A percentile compares a stretch with the other conserved stretches of the same genome.
Evolutionary conservation across 2,113 vertebrate species (phyloP).

Genomic region (Mirounga angustirostris): DNA sequence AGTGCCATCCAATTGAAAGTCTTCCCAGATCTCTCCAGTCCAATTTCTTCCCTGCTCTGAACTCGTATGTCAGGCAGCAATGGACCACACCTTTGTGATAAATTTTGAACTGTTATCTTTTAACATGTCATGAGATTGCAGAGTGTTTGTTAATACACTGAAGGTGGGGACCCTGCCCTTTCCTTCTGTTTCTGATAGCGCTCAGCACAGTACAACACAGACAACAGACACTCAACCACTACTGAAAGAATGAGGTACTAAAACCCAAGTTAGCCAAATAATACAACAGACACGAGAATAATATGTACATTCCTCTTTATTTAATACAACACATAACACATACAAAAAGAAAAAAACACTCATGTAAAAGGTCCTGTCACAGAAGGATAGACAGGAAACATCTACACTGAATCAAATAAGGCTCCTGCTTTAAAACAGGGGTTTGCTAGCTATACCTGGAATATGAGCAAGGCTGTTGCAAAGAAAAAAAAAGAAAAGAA

Average conservation of each 20-base stretch:
- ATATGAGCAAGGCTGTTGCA: constrained; percentile 86
- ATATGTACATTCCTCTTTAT: constrained; percentile 92
- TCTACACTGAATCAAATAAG: constrained; percentile 84
- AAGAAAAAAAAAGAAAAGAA: not conserved
- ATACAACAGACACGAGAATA: constrained; percentile 11
- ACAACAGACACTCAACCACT: not conserved
- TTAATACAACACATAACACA: constrained; percentile 89
- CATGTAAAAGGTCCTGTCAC: constrained; percentile 87
- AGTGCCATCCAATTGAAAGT: not conserved
- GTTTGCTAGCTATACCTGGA: constrained; percentile 80
- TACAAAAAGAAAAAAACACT: constrained; percentile 87
- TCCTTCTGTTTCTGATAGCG: not conserved
- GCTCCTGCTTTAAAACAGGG: constrained; percentile 87
- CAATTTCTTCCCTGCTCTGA: not conserved
- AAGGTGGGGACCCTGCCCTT: not conserved
- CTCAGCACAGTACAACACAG: not conserved
- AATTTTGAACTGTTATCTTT: not conserved
- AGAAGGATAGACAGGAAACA: constrained; percentile 84
- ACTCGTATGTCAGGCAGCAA: not conserved
- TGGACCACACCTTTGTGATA: not conserved
- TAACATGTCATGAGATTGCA: not conserved
- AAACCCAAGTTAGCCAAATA: constrained; percentile 52
- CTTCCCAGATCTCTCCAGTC: not conserved
- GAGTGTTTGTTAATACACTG: not conserved
- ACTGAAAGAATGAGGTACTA: not conserved